Base-by-base conservation (phyloP, 2,113 vertebrate genomes). In the Dunckerocampus dactyliophorus region DNA sequence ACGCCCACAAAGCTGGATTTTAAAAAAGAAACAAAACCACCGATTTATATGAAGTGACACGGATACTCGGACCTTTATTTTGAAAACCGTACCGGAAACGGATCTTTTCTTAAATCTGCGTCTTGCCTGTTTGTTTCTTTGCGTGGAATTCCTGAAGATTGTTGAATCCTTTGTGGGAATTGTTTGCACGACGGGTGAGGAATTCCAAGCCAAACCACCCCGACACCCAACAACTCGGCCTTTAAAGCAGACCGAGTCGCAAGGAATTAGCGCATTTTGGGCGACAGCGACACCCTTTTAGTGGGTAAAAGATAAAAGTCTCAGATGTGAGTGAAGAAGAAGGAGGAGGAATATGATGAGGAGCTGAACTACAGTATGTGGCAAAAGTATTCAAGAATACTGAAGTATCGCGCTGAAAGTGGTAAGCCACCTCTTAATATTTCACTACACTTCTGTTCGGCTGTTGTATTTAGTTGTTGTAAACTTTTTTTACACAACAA, bases 341-440 rank as follows among this genome's bases (percentile, higher is more conserved):
- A 62, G 20, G 46, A 21, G 57, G 21, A 20, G 47, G 66, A 70
- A 17, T 17, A 60, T 24, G 0, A 56, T 66, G 57, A 64, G 66
- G 65, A 74, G 74, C 37, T 52, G 52, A 75, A 21, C 43, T 47
- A n/a, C n/a, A n/a, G n/a, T n/a, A 74, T 76, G 70, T 74, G 71
- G 76, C 74, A 79, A 62, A 24, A 53, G 37, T 56, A 42, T 16
- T 14, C 5, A 14, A 2, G 39, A 43, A 43, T 14, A n/a, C 4
- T 62, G 42, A 20, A 21, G 15, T 3, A 19, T 11, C 34, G 37
- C 20, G 58, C 47, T 47, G 52, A 53, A 71, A 43, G 31, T 37
- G 65, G 79, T 77, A 28, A 72, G 74, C 49, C 6, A 31, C 48
- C 1, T 37, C 24, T 51, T 17, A 31, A 31, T 37, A 13, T 17